These are phyloP conservation scores for Dione juno DNA, from an alignment of 2,888 invertebrate genomes.

Conservation along the genomic window DNA sequence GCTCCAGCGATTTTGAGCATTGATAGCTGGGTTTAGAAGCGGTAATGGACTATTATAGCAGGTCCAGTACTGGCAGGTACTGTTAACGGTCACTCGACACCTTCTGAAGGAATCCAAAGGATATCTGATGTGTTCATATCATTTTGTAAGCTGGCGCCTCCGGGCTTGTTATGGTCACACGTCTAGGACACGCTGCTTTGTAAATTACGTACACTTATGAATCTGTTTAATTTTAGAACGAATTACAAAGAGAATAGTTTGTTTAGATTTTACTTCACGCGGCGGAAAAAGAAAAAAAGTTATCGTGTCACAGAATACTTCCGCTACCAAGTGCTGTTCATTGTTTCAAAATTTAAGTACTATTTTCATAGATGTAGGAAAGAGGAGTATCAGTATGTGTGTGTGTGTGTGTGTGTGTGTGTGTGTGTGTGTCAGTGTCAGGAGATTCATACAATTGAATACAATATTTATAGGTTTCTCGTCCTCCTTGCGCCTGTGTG, in stretches of 20 bases:
- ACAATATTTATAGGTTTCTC: too few relatives aligned
- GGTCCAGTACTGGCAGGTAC: not conserved
- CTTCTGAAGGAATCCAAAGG: constrained; percentile 29
- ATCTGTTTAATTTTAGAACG: not conserved
- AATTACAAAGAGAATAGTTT: not conserved
- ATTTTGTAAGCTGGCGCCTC: constrained; percentile 27
- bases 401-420: too few relatives aligned
- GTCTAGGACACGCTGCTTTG: constrained; percentile 5
- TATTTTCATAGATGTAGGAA: too few relatives aligned
- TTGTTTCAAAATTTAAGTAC: too few relatives aligned
- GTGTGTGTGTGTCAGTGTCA: too few relatives aligned
- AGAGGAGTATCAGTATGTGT: too few relatives aligned
- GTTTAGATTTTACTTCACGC: not conserved
- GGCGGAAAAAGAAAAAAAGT: too few relatives aligned
- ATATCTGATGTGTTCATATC: constrained; percentile 24
- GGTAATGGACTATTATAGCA: constrained; percentile 50
- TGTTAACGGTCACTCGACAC: constrained; percentile 23
- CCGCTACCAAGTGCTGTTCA: too few relatives aligned
- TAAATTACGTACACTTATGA: not conserved
- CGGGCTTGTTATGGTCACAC: constrained; percentile 7
- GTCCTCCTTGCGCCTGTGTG: not conserved
- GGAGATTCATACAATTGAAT: too few relatives aligned
- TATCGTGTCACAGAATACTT: too few relatives aligned
- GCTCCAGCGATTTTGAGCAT: constrained; percentile 36
- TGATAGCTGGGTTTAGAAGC: constrained; percentile 34